Evolutionary conservation across 1,140 invertebrate genomes (phyloP), one percentile per base, ranked within the genome.

Genomic region (Drosophila punjabiensis): DNA sequence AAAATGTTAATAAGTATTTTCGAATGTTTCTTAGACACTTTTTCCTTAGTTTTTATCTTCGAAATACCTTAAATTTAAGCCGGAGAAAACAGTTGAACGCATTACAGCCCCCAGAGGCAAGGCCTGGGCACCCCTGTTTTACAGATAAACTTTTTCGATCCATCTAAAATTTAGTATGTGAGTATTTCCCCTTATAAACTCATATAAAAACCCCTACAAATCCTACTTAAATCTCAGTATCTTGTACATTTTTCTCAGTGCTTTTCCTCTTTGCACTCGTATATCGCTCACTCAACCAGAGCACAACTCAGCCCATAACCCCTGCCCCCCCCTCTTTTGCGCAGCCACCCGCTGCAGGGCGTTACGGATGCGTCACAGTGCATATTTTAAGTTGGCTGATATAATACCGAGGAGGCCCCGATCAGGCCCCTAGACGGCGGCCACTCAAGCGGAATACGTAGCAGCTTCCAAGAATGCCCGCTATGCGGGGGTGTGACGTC

Each of bases 381-480:
- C 75, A 89, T 89, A 89, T 89, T 89, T 89, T 77, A 86, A 74
- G 86, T 71, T 53, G 35, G 79, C 79, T 79, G 86, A 89, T 90
- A 80, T 90, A 90, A 89, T 39, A 58, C 76, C 70, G 76, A 20
- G 20, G 58, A 68, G 43, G 24, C 24, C 13, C 16, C 28, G 33
- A 56, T 58, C 52, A 79, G 69, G 55, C 69, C 79, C 47, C 70
- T 67, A 77, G 62, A 76, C 84, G 50, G 63, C 45, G 64, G 64
- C 78, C 81, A 89, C 61, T 81, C 70, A 24, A 65, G 60, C 41
- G 63, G 60, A 66, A 82, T 69, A 73, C 74, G 68, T 75, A 48
- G 58, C 75, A 82, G 63, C 68, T 89, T 86, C 87, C 87, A 82
- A 68, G 82, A 89, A 89, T 90, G 79, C 66, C 33, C 14, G 70